phyloP scores from a whole-genome alignment of 2,888 invertebrate genomes.

The Callyntrura sp. region DNA sequence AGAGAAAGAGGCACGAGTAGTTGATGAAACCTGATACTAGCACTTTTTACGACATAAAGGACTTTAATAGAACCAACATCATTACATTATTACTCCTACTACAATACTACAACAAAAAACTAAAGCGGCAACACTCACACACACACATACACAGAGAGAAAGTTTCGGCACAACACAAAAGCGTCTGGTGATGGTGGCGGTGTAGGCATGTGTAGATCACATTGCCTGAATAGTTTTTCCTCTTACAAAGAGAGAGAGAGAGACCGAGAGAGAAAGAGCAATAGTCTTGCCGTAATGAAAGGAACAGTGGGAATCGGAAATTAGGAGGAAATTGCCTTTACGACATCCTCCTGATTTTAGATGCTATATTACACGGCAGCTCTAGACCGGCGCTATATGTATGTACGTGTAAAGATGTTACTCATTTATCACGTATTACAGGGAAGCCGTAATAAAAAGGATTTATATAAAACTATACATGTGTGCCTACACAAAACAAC shows the following conservation, averaged over 20 bases:
- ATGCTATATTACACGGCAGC: not conserved
- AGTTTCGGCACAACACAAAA: not conserved
- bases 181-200: conserved; percentile 3
- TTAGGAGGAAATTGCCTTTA: conserved; percentile 76
- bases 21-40: conserved; percentile 70
- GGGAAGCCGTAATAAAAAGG: conserved; percentile 14
- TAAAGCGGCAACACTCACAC: conserved; percentile 7
- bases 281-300: conserved; percentile 66
- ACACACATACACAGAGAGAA: not conserved
- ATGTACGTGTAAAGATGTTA: conserved; percentile 10
- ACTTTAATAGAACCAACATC: conserved; percentile 65
- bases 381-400: not conserved
- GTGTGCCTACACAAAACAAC: not conserved
- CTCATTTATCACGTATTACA: not conserved
- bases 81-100: conserved; percentile 34
- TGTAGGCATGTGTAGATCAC: not conserved
- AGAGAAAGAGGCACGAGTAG: conserved; percentile 1
- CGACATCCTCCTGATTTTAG: conserved; percentile 71
- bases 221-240: conserved; percentile 1
- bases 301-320: conserved; percentile 76
- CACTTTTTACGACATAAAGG: conserved; percentile 56
- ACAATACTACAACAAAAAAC: not conserved
- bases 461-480: not conserved
- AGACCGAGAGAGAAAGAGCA: conserved; percentile 35
- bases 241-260: not conserved